Percentiles rank a stretch among this genome's conserved stretches.
These are phyloP conservation scores for Trachops cirrhosus DNA, from an alignment of 2,797 vertebrate species.

Conservation along the genomic window DNA sequence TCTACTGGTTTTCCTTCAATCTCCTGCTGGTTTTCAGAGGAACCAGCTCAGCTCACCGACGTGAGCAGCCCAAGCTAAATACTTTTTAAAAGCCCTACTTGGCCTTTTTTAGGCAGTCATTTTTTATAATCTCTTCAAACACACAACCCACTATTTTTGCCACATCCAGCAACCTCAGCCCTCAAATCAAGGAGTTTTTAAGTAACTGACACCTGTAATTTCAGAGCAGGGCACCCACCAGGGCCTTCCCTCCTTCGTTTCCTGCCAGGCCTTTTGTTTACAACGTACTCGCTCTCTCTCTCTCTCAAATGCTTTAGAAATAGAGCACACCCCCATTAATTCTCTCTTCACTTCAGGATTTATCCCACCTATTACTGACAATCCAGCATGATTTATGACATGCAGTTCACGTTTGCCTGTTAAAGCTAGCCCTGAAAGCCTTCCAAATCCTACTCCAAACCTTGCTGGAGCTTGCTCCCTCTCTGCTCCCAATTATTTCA, in stretches of 20 bases:
- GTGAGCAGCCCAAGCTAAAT: neutral
- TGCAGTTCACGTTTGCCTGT: neutral
- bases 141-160: neutral
- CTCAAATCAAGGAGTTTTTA: neutral
- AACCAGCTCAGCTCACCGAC: neutral
- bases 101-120: neutral
- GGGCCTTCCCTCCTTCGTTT: neutral
- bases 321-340: slow-evolving; percentile 42
- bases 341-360: slow-evolving; percentile 36
- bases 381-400: slow-evolving; percentile 32
- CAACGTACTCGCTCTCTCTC: neutral
- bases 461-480: neutral
- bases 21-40: neutral
- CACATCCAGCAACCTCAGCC: neutral
- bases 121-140: slow-evolving; percentile 21
- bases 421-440: neutral
- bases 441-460: neutral
- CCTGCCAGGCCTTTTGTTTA: slow-evolving; percentile 28
- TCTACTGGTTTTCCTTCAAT: neutral
- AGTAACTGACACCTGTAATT: neutral
- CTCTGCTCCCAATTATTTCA: slow-evolving; percentile 1
- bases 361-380: slow-evolving; percentile 32
- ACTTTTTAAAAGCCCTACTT: neutral
- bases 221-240: neutral
- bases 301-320: neutral